Base-by-base conservation (phyloP, 2,113 vertebrate genomes). In the Poicephalus meyeri region DNA sequence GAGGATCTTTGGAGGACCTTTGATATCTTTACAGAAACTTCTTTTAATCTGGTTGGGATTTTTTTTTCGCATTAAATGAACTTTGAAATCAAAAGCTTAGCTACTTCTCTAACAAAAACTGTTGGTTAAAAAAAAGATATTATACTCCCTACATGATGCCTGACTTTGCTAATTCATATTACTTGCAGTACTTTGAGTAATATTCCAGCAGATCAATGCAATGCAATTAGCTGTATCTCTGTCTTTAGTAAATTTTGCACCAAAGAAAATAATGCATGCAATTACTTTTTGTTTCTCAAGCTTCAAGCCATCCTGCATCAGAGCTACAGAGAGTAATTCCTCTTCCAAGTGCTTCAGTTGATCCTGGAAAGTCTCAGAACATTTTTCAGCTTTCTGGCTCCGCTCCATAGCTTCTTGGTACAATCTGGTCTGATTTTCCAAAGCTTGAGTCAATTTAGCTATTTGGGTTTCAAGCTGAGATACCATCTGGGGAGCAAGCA, bases 271-370 rank as follows among this genome's bases (percentile, higher is more conserved):
- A 63, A 80, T 15, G 18, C 15, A 11, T 74, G 35, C 41, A 69
- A 97, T 97, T 98, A 99, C 99, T 76, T 99, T 98, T 95, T 98
- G 98, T 81, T 98, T 98, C 92, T 98, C 98, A 24, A 97, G 97
- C 83, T 97, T 98, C 91, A 99, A 96, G 76, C 86, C 95, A 82
- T 99, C 99, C 39, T 91, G 91, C 28, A 97, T 95, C 89, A 98
- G 76, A 26, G 98, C 97, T 76, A 97, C 96, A 37, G 98, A 97
- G 16, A 98, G 69, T 88, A 99, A 97, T 88, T 99, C 98, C 5
- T 95, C 97, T 96, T 99, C 98, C 93, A 98, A 94, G 23, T 93
- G 81, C 55, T 97, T 98, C 80, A 99, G 93, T 29, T 97, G 98
- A 76, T 97, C 35, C 28, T 97, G 98, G 86, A 99, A 97, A 74